These are phyloP conservation scores for Bombus consobrinus DNA, from an alignment of 1,140 invertebrate genomes.

Conservation along the genomic window DNA sequence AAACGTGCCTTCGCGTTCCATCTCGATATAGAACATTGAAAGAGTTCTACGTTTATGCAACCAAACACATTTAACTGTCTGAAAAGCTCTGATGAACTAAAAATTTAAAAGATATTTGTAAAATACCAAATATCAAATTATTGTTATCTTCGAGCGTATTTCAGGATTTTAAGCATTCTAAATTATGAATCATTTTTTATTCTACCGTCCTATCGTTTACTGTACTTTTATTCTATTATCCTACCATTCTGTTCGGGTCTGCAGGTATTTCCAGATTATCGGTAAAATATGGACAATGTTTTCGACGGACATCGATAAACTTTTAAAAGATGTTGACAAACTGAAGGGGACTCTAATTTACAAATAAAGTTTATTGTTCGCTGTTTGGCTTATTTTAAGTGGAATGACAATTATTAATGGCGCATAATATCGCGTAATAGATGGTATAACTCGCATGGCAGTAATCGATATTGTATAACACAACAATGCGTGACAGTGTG, in stretches of 20 bases:
- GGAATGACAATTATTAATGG: conserved; percentile 8
- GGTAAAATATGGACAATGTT: neutral
- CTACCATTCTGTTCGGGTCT: too few species aligned
- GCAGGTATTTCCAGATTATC: too few species aligned
- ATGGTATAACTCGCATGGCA: conserved; percentile 8
- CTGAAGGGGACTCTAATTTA: neutral
- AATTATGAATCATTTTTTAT: too few species aligned
- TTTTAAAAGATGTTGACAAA: too few species aligned
- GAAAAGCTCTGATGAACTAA: too few species aligned
- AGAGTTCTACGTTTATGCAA: neutral
- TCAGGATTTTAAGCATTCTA: too few species aligned
- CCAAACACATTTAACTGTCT: too few species aligned
- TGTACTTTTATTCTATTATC: too few species aligned
- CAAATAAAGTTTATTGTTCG: neutral
- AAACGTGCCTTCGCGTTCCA: neutral
- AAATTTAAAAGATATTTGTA: too few species aligned
- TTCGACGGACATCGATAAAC: neutral
- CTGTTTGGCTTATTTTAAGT: neutral
- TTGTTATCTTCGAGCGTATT: too few species aligned
- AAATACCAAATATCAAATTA: too few species aligned
- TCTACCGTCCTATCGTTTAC: too few species aligned
- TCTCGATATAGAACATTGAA: neutral
- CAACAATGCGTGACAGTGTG: conserved; percentile 23
- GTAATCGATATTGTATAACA: conserved; percentile 44
- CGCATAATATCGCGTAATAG: conserved; percentile 15